phyloP scores from a whole-genome alignment of 2,797 vertebrate genomes.

The Dipus sagitta region DNA sequence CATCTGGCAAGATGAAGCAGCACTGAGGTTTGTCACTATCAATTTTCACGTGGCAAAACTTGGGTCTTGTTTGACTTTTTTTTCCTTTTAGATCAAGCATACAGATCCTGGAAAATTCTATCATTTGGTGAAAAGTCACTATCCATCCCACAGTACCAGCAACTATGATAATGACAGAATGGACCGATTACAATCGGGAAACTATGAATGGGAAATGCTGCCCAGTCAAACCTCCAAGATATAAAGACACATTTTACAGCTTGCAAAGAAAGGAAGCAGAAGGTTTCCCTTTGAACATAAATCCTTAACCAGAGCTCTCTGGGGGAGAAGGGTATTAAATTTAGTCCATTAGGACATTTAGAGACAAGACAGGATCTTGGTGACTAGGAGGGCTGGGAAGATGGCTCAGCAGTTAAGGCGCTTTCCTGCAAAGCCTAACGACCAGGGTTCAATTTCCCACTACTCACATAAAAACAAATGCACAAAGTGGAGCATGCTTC shows the following conservation, averaged over 20 bases:
- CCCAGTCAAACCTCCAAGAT: neutral
- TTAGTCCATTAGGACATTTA: constrained; percentile 57
- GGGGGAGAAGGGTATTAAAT: constrained; percentile 28
- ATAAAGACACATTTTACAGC: constrained; percentile 18
- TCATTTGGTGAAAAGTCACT: neutral
- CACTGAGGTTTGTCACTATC: neutral
- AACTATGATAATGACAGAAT: neutral
- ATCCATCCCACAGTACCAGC: accelerated
- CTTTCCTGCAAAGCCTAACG: too few relatives aligned
- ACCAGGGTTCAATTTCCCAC: too few relatives aligned
- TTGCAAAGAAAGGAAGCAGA: neutral
- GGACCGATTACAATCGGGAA: neutral
- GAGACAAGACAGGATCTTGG: constrained; percentile 54
- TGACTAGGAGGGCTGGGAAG: neutral
- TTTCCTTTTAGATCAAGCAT: constrained; percentile 26
- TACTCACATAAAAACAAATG: too few relatives aligned
- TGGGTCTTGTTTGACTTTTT: neutral
- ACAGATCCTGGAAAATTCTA: constrained; percentile 19
- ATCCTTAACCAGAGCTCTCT: constrained; percentile 18
- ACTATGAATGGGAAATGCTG: constrained; percentile 18
- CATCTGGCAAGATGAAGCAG: constrained; percentile 41
- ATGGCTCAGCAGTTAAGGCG: too few relatives aligned
- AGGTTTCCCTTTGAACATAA: constrained; percentile 44
- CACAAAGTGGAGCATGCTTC: too few relatives aligned
- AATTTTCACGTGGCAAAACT: constrained; percentile 36